These are phyloP conservation scores for Dicentrarchus labrax DNA, from an alignment of 2,113 vertebrate species.

Conservation along the genomic window DNA sequence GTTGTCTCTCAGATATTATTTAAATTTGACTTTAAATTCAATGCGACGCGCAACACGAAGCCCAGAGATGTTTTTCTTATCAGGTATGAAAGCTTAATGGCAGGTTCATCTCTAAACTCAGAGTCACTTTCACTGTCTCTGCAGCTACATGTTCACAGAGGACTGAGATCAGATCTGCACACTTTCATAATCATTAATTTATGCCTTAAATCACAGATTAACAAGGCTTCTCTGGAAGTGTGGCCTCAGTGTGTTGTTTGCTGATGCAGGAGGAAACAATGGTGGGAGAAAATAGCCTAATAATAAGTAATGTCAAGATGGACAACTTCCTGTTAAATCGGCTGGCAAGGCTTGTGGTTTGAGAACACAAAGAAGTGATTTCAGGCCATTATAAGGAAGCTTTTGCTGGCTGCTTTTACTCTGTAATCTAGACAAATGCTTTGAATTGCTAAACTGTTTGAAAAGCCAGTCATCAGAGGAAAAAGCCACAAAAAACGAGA, in stretches of 20 bases:
- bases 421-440: background rate
- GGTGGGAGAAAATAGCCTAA: background rate
- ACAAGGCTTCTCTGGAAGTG: background rate
- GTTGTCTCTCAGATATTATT: background rate
- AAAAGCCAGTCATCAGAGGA: background rate
- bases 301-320: background rate
- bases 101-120: background rate
- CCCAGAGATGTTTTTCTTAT: background rate
- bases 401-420: background rate
- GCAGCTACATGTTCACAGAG: background rate
- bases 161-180: background rate
- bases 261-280: background rate
- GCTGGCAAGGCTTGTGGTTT: background rate
- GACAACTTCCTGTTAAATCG: background rate
- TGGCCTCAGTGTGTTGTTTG: background rate
- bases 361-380: background rate
- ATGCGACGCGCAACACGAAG: background rate
- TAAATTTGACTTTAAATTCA: slow-evolving; percentile 10
- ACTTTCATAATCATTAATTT: background rate
- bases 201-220: no score
- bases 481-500: background rate
- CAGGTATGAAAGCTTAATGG: background rate
- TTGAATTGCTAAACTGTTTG: background rate
- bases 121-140: background rate
- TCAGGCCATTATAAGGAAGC: background rate